Conservation (phyloP, 2,797 vertebrate genomes). For the Hydrophis major region DNA sequence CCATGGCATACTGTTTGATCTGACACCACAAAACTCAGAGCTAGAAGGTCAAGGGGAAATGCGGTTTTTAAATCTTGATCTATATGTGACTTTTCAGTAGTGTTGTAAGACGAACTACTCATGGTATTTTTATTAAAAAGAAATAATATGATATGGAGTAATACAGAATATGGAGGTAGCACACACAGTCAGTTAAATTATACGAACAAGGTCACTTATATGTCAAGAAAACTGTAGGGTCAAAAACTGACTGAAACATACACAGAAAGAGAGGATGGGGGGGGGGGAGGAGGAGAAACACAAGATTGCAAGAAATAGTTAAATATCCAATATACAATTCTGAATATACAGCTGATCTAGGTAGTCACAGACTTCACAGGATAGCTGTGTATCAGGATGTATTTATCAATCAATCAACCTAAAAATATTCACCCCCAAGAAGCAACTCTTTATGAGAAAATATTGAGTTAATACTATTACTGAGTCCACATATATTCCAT, state of each 20-base stretch:
- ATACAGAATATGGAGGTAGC: background rate
- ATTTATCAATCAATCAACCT: background rate
- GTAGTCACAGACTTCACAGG: background rate
- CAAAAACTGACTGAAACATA: background rate
- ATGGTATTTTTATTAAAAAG: background rate
- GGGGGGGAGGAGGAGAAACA: fast-evolving
- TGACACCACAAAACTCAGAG: background rate
- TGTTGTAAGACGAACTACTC: background rate
- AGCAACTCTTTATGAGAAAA: background rate
- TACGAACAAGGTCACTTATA: background rate
- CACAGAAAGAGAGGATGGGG: background rate
- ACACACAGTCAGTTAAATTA: background rate
- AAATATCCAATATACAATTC: background rate
- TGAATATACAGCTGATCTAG: background rate
- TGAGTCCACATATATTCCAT: background rate
- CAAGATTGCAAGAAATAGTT: background rate
- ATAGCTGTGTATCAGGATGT: background rate
- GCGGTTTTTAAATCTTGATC: background rate
- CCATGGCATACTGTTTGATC: background rate
- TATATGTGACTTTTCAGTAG: background rate
- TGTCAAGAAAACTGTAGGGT: background rate
- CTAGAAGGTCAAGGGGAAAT: background rate
- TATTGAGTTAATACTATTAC: background rate
- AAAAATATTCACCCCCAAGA: background rate
- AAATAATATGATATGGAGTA: background rate